phyloP scores from a whole-genome alignment of 1,140 invertebrate species.

The Leptestheria dahalacensis region DNA sequence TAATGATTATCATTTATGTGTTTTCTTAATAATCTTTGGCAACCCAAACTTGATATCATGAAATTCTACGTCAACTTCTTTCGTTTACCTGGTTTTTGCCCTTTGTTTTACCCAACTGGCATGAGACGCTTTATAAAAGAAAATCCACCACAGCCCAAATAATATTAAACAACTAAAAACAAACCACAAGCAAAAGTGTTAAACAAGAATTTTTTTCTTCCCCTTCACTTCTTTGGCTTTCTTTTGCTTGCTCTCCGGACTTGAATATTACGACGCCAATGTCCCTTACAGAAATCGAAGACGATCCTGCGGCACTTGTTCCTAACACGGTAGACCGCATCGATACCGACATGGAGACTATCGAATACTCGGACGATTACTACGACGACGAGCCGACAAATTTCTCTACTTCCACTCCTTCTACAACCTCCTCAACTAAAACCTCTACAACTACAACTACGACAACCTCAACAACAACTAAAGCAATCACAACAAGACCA shows the following conservation, averaged over 20 bases:
- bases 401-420: constrained; percentile 13
- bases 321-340: background rate
- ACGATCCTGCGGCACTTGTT: background rate
- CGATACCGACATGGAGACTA: background rate
- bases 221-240: background rate
- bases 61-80: background rate
- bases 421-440: constrained; percentile 18
- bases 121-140: background rate
- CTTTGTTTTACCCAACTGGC: background rate
- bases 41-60: background rate
- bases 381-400: background rate
- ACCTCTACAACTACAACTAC: constrained; percentile 16
- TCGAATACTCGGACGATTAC: constrained; percentile 19
- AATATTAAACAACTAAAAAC: too few species aligned
- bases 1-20: background rate
- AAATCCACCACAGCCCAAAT: too few species aligned
- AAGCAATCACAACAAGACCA: background rate
- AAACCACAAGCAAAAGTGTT: too few species aligned
- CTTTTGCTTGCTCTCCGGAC: background rate
- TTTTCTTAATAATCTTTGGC: background rate
- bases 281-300: background rate
- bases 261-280: background rate
- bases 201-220: background rate
- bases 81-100: background rate
- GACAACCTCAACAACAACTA: constrained; percentile 21